Evolutionary conservation across 1,140 invertebrate genomes (phyloP), one percentile per base, ranked within the genome.

Genomic region (Epicauta chinensis): DNA sequence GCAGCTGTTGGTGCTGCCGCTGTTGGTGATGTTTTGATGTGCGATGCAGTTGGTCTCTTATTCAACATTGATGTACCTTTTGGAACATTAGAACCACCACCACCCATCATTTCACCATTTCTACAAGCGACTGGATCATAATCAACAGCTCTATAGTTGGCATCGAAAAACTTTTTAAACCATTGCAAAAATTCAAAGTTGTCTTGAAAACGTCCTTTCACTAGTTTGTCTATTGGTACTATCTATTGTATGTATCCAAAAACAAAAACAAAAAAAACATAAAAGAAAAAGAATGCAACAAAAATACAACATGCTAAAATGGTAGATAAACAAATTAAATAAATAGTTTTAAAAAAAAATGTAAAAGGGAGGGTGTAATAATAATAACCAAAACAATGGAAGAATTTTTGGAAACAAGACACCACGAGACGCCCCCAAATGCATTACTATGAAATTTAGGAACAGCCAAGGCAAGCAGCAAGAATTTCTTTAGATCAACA

Each of bases 141-240:
- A 56, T 91, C 89, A 59, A 82, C 80, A 67, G 91, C 92, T 71
- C 86, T 83, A 77, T 94, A 97, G 79, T 98, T 98, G 56, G 93
- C 93, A 77, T 97, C 95, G 78, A 97, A 98, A 76, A 98, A 97
- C 73, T 96, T 96, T 81, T 98, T 97, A 80, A 98, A 98, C 95
- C 95, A 98, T 80, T 98, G 95, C 58, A 98, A 83, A 79, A 98
- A 98, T 73, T 98, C 95, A 81, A 98, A 98, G 78, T 98, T 98
- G 80, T 98, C 94, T 82, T 93, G 89, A 75, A 96, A 97, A 61
- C 89, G 84, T 68, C 91, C 92, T 77, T 96, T 96, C 64, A 95
- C 89, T 77, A 91, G 79, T 77, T 77, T 87, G 80, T 90, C 86
- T 77, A 91, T 88, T 61, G 87, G 84, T 72, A 90, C 86, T 76